Percentiles rank a stretch among this genome's conserved stretches.
These are phyloP conservation scores for Cheilosia impressa DNA, from an alignment of 2,888 invertebrate species.

Conservation along the genomic window DNA sequence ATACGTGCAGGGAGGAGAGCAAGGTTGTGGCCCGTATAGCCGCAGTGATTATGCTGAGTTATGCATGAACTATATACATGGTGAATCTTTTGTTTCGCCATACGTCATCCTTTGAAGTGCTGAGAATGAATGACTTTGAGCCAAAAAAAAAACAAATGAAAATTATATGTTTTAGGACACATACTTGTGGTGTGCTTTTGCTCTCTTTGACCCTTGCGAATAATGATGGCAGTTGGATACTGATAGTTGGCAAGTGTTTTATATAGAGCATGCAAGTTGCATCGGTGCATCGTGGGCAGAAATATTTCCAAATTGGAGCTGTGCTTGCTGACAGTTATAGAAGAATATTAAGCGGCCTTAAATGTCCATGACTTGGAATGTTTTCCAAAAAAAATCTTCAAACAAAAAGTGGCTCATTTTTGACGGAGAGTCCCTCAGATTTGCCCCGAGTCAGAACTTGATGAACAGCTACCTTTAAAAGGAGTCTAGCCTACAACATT, in stretches of 20 bases:
- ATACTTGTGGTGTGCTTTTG: slow-evolving; percentile 17
- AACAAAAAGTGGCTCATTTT: too few species aligned
- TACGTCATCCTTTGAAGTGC: slow-evolving; percentile 11
- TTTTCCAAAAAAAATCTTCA: too few species aligned
- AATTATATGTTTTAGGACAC: slow-evolving; percentile 29
- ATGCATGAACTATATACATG: neutral
- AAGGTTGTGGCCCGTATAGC: slow-evolving; percentile 2
- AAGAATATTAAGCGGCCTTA: too few species aligned
- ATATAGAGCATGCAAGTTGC: too few species aligned
- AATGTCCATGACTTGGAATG: too few species aligned
- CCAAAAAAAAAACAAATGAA: slow-evolving; percentile 13
- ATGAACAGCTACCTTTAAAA: too few species aligned
- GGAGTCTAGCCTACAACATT: too few species aligned
- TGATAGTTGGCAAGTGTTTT: neutral
- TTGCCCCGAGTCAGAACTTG: too few species aligned
- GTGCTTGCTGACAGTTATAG: too few species aligned
- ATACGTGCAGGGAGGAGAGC: slow-evolving; percentile 22
- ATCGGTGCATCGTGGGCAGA: too few species aligned
- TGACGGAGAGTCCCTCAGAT: too few species aligned
- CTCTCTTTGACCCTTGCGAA: neutral
- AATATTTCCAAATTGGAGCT: too few species aligned
- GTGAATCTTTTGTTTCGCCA: neutral
- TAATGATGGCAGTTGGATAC: slow-evolving; percentile 13
- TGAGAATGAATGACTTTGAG: slow-evolving; percentile 5
- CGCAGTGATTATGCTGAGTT: slow-evolving; percentile 39